A percentile compares a stretch with the other conserved stretches of the same genome.
Conservation (phyloP, 2,113 vertebrate genomes). For the Atrichornis clamosus region DNA sequence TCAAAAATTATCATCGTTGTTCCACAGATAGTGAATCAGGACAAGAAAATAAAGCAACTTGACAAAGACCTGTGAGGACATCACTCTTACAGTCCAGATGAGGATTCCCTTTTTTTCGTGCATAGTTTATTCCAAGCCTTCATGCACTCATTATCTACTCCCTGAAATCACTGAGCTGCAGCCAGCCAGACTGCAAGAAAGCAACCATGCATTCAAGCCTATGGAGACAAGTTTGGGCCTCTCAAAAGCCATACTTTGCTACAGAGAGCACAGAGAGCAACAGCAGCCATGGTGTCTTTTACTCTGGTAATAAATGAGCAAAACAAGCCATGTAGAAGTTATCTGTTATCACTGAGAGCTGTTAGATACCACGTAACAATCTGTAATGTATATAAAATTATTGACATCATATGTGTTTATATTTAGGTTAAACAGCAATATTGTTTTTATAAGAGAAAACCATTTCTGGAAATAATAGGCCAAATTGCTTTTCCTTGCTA, state of each 20-base stretch:
- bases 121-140: neutral
- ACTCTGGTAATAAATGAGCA: neutral
- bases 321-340: neutral
- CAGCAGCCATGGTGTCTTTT: neutral
- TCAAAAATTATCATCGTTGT: neutral
- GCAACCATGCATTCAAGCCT: neutral
- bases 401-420: conserved; percentile 36
- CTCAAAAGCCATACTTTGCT: neutral
- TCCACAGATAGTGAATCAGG: neutral
- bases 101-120: neutral
- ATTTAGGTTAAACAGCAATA: conserved; percentile 43
- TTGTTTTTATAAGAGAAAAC: conserved; percentile 42
- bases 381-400: conserved; percentile 30
- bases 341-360: neutral
- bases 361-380: neutral
- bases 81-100: neutral
- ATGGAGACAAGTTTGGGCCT: neutral
- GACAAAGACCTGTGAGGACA: neutral
- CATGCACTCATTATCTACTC: neutral
- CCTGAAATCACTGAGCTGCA: neutral
- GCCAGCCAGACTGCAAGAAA: neutral
- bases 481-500: conserved; percentile 36
- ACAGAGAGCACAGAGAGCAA: neutral
- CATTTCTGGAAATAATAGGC: conserved; percentile 56
- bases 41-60: neutral